phyloP scores from a whole-genome alignment of 1,140 invertebrate species.

The Popillia japonica region DNA sequence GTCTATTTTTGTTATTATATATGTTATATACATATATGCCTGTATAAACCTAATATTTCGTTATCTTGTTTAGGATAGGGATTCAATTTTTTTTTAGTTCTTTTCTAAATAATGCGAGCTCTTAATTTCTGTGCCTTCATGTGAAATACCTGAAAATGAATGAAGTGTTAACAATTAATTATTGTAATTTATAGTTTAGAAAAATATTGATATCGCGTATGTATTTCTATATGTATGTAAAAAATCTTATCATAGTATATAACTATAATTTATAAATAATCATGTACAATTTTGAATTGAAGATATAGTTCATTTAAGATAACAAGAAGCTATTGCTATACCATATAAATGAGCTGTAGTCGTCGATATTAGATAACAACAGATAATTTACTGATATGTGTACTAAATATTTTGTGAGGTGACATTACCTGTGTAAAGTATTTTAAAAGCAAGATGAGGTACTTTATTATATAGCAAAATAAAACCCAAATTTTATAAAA shows the following conservation, averaged over 20 bases:
- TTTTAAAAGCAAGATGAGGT: neutral
- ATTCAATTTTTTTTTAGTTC: no score
- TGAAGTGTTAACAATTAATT: neutral
- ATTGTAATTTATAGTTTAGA: no score
- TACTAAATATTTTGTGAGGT: slow-evolving; percentile 31
- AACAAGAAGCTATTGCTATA: slow-evolving; percentile 33
- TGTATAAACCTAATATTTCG: no score
- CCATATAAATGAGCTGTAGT: slow-evolving; percentile 19
- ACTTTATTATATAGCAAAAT: neutral
- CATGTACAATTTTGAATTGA: slow-evolving; percentile 4
- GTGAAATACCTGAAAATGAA: no score
- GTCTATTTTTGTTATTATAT: no score
- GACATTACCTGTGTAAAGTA: slow-evolving; percentile 9
- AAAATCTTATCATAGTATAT: neutral
- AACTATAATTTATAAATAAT: neutral
- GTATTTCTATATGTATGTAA: neutral
- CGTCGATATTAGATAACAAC: slow-evolving; percentile 31
- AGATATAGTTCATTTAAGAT: slow-evolving; percentile 37
- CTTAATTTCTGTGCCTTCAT: no score
- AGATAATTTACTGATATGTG: slow-evolving; percentile 37
- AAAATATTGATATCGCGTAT: neutral
- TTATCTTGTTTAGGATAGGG: no score
- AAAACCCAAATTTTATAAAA: neutral
- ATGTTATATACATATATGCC: no score
- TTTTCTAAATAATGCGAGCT: no score